A percentile compares a stretch with the other conserved stretches of the same genome.
These are phyloP conservation scores for Chrysocyon brachyurus DNA, from an alignment of 2,797 vertebrate genomes.

Conservation along the genomic window DNA sequence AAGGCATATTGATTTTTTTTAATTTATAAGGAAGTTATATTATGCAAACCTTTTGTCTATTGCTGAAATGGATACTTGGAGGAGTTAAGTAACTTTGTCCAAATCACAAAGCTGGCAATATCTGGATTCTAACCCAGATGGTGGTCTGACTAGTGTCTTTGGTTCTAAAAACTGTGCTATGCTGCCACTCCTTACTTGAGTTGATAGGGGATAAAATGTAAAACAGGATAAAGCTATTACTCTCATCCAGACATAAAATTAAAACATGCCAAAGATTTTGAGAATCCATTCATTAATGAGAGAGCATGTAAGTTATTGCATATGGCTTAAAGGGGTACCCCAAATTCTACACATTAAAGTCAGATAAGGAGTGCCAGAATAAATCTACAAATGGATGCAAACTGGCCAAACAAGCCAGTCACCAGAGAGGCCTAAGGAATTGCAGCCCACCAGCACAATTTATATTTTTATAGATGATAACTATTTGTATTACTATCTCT, in stretches of 20 bases:
- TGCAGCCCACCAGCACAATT: not conserved
- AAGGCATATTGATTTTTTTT: not conserved
- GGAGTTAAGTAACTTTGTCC: not conserved
- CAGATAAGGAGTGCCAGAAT: not conserved
- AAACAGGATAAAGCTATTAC: not conserved
- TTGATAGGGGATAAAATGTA: not conserved
- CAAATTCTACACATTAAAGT: constrained; percentile 7
- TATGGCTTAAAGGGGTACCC: not conserved
- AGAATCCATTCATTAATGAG: constrained; percentile 42
- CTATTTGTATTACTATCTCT: not conserved
- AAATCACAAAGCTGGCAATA: not conserved
- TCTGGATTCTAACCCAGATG: not conserved
- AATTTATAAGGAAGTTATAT: not conserved
- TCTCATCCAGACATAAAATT: not conserved
- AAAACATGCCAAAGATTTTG: not conserved
- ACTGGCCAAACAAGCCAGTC: not conserved
- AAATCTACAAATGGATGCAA: constrained; percentile 8
- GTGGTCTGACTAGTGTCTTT: not conserved
- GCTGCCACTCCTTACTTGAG: not conserved
- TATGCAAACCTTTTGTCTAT: not conserved
- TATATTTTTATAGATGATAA: constrained; percentile 28
- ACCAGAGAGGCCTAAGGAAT: not conserved
- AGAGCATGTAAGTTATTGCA: not conserved
- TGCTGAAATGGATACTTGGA: not conserved
- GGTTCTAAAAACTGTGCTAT: not conserved